phyloP scores from a whole-genome alignment of 2,797 vertebrate species.

The Lacerta viridis region DNA sequence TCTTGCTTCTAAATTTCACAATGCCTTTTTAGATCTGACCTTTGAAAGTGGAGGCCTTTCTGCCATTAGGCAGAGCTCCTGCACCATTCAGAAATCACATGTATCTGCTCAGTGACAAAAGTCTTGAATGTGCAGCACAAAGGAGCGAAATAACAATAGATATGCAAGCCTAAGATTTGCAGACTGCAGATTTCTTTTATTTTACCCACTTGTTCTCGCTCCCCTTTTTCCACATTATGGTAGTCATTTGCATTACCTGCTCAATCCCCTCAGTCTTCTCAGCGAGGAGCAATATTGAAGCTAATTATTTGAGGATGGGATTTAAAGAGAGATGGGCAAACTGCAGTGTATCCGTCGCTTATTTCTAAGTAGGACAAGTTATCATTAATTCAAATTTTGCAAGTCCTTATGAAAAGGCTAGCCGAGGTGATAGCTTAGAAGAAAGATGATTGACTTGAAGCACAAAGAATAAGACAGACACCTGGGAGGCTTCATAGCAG shows the following conservation, averaged over 20 bases:
- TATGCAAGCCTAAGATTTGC: not conserved
- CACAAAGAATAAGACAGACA: too few relatives aligned
- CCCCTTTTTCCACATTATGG: not conserved
- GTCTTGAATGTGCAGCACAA: slow-evolving; percentile 1
- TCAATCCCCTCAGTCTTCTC: not conserved
- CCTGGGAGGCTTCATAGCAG: too few relatives aligned
- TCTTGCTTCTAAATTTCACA: not conserved
- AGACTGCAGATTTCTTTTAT: not conserved
- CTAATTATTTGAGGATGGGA: not conserved
- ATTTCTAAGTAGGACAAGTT: not conserved
- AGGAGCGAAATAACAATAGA: not conserved
- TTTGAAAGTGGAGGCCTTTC: not conserved
- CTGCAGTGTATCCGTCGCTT: not conserved
- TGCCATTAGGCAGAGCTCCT: not conserved
- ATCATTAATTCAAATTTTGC: not conserved
- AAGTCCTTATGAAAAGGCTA: not conserved
- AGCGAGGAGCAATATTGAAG: not conserved
- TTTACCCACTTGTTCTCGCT: not conserved
- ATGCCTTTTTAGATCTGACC: not conserved
- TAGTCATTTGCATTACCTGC: slow-evolving; percentile 1
- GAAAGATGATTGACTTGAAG: not conserved
- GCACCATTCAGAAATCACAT: not conserved
- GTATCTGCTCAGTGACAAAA: not conserved
- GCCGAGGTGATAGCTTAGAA: not conserved
- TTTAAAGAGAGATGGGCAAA: not conserved